These are phyloP conservation scores for Hemibates koningsi DNA, from an alignment of 2,113 vertebrate genomes.

Conservation along the genomic window DNA sequence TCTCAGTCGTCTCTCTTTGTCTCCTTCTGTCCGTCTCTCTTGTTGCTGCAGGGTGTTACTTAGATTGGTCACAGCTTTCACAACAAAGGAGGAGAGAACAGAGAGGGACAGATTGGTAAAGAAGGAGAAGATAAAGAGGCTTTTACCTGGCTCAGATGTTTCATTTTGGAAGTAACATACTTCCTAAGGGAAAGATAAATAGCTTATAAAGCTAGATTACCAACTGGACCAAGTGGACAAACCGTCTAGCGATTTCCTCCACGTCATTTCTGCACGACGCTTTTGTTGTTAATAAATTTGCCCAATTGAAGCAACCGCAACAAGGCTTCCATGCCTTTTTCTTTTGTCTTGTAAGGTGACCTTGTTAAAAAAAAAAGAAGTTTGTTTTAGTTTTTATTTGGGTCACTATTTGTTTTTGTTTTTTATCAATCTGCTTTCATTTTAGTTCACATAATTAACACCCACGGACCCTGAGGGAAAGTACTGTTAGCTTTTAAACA, in stretches of 20 bases:
- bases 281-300: not conserved
- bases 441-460: not conserved
- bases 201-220: not conserved
- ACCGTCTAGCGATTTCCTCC: not conserved
- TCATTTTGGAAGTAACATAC: not conserved
- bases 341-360: not conserved
- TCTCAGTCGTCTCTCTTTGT: not conserved
- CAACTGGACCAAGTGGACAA: not conserved
- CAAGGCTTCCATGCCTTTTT: not conserved
- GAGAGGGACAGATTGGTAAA: not conserved
- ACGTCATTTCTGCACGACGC: not conserved
- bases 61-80: conserved; percentile 12
- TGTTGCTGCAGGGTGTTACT: not conserved
- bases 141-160: not conserved
- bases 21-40: not conserved
- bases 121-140: not conserved
- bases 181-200: not conserved
- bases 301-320: not conserved
- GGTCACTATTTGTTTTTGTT: not conserved
- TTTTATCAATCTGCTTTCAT: not conserved
- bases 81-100: not conserved
- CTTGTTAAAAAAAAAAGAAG: not conserved
- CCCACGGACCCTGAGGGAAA: not conserved
- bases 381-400: not conserved
- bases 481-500: not conserved